Evolutionary conservation across 2,797 vertebrate genomes (phyloP), one percentile per base, ranked within the genome.

Genomic region (Prunella strophiata): DNA sequence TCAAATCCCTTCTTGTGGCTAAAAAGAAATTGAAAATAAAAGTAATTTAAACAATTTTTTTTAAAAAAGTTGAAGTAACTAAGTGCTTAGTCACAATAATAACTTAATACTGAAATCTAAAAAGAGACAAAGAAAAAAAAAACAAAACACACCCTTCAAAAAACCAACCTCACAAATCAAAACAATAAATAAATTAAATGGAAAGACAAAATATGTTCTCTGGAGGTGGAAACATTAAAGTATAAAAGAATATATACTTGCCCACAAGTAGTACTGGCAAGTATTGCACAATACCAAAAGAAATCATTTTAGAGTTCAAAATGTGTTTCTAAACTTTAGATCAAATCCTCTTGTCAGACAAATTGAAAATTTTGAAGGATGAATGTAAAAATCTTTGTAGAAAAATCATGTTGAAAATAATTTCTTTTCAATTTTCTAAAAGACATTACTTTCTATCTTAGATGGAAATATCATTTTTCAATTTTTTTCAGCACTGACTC

Each of bases 61-160:
- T 43, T 42, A 14, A 27, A 38, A 58, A 76, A 30, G 6, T 30
- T 74, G 30, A 77, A 40, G 32, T 34, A 58, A 57, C 7, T 52
- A 9, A 58, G 51, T 19, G 4, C 13, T 66, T 34, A 36, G 11
- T 58, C 82, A 26, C 18, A 3, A 8, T 47, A 45, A 40, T 88
- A 66, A 61, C 76, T 89, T 55, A 72, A 30, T 6, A 47, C 4
- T 51, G 18, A 82, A 73, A 82, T 89, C 54, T 10, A 30, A 65
- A 80, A 87, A 5, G 2, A 45, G 66, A 3, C 5, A 50, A 87
- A 55, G 14, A 4, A 34, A 38, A 52, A 52, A 84, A 58, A 1
- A 1, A 4, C 11, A 61, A 54, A 45, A 38, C 5, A 27, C 4
- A 23, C 6, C 7, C 15, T 10, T 5, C 3, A 9, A 30, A 40